These are phyloP conservation scores for Ctenopoma kingsleyae DNA, from an alignment of 2,797 vertebrate species.

Conservation along the genomic window DNA sequence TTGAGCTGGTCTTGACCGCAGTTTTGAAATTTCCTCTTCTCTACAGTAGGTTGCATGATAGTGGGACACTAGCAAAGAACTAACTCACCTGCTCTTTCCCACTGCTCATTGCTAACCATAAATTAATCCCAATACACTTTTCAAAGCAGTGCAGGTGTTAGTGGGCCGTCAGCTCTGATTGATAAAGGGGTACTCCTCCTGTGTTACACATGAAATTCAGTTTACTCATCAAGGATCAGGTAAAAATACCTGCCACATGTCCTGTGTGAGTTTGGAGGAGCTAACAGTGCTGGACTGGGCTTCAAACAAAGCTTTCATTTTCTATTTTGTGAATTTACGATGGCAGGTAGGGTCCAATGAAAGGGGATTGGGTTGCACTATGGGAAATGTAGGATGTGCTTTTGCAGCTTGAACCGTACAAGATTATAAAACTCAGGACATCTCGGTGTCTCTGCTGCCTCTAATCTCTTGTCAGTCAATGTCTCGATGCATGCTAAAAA, in stretches of 20 bases:
- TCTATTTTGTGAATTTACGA: too few relatives aligned
- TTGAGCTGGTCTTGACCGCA: conserved; percentile 1
- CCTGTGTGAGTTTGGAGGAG: not conserved
- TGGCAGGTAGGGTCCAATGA: not conserved
- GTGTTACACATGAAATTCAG: not conserved
- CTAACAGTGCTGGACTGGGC: not conserved
- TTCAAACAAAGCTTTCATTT: not conserved
- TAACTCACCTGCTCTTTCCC: not conserved
- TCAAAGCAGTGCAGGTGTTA: not conserved
- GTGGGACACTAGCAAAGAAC: not conserved
- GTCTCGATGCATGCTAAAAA: too few relatives aligned
- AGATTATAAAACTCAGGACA: too few relatives aligned
- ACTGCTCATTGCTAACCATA: not conserved
- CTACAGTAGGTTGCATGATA: not conserved
- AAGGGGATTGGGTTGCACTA: not conserved
- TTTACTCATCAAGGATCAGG: not conserved
- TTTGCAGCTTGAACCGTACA: not conserved
- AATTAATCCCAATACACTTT: not conserved
- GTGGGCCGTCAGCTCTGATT: not conserved
- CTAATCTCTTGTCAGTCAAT: too few relatives aligned
- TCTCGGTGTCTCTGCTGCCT: too few relatives aligned
- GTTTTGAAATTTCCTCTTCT: conserved; percentile 43
- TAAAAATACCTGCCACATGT: not conserved
- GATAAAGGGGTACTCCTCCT: not conserved
- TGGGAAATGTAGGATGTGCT: not conserved